Conservation (phyloP, 2,888 invertebrate genomes). For the Hydrotaea cyrtoneurina region DNA sequence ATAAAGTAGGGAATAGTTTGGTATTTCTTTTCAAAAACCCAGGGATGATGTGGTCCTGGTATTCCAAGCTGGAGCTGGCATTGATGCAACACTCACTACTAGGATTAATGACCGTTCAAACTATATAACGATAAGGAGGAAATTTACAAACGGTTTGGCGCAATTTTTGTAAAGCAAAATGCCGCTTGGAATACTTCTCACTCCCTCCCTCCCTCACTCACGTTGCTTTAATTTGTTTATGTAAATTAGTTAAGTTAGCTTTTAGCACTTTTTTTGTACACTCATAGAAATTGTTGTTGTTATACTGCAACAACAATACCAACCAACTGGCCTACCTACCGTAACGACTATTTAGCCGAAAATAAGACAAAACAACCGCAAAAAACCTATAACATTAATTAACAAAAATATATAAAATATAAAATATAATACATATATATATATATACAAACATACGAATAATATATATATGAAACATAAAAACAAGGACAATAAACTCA, state of each 20-base stretch:
- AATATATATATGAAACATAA: neutral
- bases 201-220: neutral
- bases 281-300: neutral
- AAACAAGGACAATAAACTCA: constrained; percentile 27
- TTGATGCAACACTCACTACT: too few species aligned
- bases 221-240: neutral
- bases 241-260: constrained; percentile 16
- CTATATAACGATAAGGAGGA: too few species aligned
- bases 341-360: constrained; percentile 1
- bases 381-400: neutral
- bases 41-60: neutral
- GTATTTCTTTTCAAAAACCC: neutral
- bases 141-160: too few species aligned
- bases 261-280: neutral
- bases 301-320: neutral
- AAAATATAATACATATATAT: neutral
- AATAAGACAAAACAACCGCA: neutral
- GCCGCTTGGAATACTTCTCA: neutral
- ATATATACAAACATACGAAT: neutral
- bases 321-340: constrained; percentile 12
- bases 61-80: neutral
- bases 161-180: too few species aligned
- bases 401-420: constrained; percentile 18
- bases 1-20: constrained; percentile 1
- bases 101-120: too few species aligned